phyloP scores from a whole-genome alignment of 2,797 vertebrate genomes.

The Steatocranus sp. region DNA sequence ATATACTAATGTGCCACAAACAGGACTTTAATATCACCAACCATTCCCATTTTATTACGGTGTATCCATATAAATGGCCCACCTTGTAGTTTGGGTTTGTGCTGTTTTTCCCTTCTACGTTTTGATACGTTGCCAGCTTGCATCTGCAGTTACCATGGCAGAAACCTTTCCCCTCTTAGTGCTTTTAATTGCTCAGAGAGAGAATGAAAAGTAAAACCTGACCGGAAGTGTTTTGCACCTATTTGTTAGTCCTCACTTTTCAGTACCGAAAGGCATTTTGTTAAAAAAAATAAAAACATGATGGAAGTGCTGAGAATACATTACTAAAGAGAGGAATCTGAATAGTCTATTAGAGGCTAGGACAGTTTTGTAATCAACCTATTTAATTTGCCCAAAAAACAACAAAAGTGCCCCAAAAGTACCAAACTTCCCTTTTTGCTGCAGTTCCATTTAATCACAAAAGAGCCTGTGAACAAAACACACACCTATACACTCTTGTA shows the following conservation, averaged over 20 bases:
- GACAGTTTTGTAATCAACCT: not conserved
- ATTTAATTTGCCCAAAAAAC: not conserved
- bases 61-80: too few species aligned
- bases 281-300: accelerated
- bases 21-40: too few species aligned
- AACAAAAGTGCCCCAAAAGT: not conserved
- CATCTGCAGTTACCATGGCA: not conserved
- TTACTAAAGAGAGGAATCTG: not conserved
- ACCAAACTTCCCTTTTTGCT: not conserved
- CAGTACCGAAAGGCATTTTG: not conserved
- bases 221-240: not conserved
- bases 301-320: not conserved
- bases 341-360: not conserved
- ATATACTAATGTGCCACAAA: too few species aligned
- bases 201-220: not conserved
- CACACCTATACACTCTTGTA: not conserved
- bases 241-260: not conserved
- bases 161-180: too few species aligned
- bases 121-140: not conserved
- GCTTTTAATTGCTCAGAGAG: not conserved
- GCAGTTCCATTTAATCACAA: constrained; percentile 27
- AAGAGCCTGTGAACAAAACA: not conserved
- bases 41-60: too few species aligned
- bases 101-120: accelerated
- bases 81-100: not conserved